phyloP scores from a whole-genome alignment of 2,888 invertebrate species.

The Mellilla xanthometata region DNA sequence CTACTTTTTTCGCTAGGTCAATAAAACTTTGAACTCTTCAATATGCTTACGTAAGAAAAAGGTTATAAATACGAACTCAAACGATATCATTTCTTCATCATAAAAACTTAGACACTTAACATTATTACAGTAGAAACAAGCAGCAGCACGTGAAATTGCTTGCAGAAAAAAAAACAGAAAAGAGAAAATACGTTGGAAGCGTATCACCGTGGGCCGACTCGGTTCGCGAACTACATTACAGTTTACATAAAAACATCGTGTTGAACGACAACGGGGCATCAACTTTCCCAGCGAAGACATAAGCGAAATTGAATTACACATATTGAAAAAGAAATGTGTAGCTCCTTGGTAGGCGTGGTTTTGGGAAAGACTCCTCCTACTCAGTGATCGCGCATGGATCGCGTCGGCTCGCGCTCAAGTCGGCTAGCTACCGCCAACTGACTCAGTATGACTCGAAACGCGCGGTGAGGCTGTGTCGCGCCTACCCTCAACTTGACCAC shows the following conservation, averaged over 20 bases:
- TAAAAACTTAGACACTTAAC: constrained; percentile 41
- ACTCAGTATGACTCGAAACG: constrained; percentile 56
- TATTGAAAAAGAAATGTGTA: constrained; percentile 83
- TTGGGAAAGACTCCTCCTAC: constrained; percentile 74
- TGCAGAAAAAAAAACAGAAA: constrained; percentile 64
- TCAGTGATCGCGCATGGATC: constrained; percentile 73
- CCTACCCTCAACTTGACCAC: constrained; percentile 52
- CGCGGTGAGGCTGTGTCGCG: constrained; percentile 55
- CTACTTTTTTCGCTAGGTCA: too few species aligned
- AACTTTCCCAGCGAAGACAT: constrained; percentile 83
- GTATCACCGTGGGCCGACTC: constrained; percentile 70
- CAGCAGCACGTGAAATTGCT: constrained; percentile 75
- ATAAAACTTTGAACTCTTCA: too few species aligned
- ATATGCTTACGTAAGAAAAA: too few species aligned
- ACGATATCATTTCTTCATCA: constrained; percentile 30
- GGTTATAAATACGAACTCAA: not conserved
- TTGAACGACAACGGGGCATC: constrained; percentile 82
- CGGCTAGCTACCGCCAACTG: constrained; percentile 47
- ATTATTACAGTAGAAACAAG: constrained; percentile 56
- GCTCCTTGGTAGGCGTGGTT: constrained; percentile 82
- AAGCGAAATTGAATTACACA: constrained; percentile 83
- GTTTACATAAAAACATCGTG: constrained; percentile 83
- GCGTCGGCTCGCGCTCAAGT: constrained; percentile 56
- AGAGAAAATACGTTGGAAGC: constrained; percentile 64
- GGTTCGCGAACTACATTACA: constrained; percentile 80